These are phyloP conservation scores for Vulpes ferrilata DNA, from an alignment of 2,113 vertebrate species.

Conservation along the genomic window DNA sequence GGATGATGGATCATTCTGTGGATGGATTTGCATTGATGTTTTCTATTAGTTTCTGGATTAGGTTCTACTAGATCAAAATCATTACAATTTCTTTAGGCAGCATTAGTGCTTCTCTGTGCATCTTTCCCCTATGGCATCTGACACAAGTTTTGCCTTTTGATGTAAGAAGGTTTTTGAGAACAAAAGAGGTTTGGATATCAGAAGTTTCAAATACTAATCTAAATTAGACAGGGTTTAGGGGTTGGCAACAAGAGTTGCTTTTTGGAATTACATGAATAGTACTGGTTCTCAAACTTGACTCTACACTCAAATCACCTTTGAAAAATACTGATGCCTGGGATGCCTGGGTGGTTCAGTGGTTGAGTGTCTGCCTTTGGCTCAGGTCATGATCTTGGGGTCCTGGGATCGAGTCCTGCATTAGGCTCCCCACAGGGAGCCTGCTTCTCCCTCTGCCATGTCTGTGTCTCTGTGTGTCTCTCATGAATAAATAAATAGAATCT, in stretches of 20 bases:
- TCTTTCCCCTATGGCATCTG: not conserved
- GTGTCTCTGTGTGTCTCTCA: too few relatives aligned
- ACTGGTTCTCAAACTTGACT: not conserved
- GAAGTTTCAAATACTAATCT: not conserved
- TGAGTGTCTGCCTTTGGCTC: too few relatives aligned
- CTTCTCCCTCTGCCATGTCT: too few relatives aligned
- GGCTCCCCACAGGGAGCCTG: too few relatives aligned
- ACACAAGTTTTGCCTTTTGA: not conserved
- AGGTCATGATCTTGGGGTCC: too few relatives aligned
- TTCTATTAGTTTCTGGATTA: not conserved
- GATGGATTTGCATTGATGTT: not conserved
- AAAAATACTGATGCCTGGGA: not conserved
- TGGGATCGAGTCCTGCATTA: too few relatives aligned
- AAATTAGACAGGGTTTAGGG: not conserved
- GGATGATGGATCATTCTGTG: not conserved
- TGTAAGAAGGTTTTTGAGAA: slow-evolving; percentile 11
- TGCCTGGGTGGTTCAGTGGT: too few relatives aligned
- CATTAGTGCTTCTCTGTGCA: not conserved
- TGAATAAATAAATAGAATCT: too few relatives aligned
- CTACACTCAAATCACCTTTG: not conserved
- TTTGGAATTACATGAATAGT: not conserved
- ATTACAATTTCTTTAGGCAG: not conserved
- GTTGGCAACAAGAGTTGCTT: not conserved
- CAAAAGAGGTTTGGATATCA: not conserved
- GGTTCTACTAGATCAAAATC: not conserved